A percentile compares a stretch with the other conserved stretches of the same genome.
Conservation (phyloP, 1,140 invertebrate genomes). For the Drosophila mojavensis region DNA sequence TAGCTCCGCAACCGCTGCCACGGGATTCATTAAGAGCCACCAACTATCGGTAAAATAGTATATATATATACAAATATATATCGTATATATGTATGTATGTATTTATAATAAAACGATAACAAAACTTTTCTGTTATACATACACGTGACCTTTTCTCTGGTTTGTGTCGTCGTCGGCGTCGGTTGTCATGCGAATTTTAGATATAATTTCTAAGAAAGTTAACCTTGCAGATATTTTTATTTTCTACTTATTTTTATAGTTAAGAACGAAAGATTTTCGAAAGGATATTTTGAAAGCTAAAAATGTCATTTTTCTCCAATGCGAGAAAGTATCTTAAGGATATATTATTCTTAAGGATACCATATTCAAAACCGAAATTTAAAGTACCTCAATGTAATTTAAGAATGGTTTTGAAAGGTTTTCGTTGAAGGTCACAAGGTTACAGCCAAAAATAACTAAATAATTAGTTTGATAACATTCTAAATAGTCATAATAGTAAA, state of each 20-base stretch:
- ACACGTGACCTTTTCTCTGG: constrained; percentile 70
- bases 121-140: constrained; percentile 71
- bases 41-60: constrained; percentile 50
- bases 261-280: neutral
- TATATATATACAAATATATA: constrained; percentile 15
- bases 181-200: constrained; percentile 45
- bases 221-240: constrained; percentile 30
- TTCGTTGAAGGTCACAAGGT: too few species aligned
- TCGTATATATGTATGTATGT: constrained; percentile 1
- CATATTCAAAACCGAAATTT: too few species aligned
- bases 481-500: too few species aligned
- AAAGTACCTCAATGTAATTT: too few species aligned
- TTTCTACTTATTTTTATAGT: neutral
- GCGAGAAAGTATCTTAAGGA: too few species aligned
- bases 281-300: constrained; percentile 4
- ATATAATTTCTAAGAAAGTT: constrained; percentile 24
- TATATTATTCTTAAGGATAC: too few species aligned
- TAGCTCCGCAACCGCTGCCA: constrained; percentile 13
- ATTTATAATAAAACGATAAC: constrained; percentile 49
- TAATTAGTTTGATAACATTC: too few species aligned
- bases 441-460: too few species aligned
- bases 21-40: constrained; percentile 45
- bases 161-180: constrained; percentile 19
- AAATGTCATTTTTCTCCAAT: too few species aligned
- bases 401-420: too few species aligned